Conservation (phyloP, 2,888 invertebrate genomes). For the Cyclophora albipunctata region DNA sequence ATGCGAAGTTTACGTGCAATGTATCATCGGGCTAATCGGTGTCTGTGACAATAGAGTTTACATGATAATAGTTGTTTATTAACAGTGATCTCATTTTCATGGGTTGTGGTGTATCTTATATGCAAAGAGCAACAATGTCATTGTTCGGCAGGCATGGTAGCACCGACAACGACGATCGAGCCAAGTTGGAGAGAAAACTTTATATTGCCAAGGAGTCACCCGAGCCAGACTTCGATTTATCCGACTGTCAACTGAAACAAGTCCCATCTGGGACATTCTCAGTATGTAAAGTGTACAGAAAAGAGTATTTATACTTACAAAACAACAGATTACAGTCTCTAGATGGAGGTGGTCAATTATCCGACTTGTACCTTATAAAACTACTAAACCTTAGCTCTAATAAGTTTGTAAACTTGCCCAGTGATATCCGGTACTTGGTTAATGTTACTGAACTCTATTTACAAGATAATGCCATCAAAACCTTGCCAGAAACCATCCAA, state of each 20-base stretch:
- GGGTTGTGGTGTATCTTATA: conserved; percentile 65
- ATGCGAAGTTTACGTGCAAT: too few relatives aligned
- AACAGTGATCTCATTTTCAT: conserved; percentile 39
- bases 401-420: conserved; percentile 77
- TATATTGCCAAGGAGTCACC: conserved; percentile 81
- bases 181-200: conserved; percentile 58
- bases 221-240: conserved; percentile 86
- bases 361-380: conserved; percentile 80
- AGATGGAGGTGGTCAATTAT: conserved; percentile 81
- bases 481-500: conserved; percentile 81
- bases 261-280: conserved; percentile 87
- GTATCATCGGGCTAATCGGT: not conserved
- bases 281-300: conserved; percentile 87
- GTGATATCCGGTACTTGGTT: conserved; percentile 78
- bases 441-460: conserved; percentile 84
- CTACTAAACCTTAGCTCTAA: conserved; percentile 81
- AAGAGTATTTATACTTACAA: conserved; percentile 80
- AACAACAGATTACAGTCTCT: conserved; percentile 81
- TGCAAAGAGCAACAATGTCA: conserved; percentile 56
- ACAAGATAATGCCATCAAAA: conserved; percentile 81
- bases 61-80: conserved; percentile 10
- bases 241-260: conserved; percentile 82
- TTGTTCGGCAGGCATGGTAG: conserved; percentile 53
- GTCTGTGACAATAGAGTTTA: conserved; percentile 32
- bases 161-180: conserved; percentile 38